A percentile compares a stretch with the other conserved stretches of the same genome.
These are phyloP conservation scores for Erpornis zantholeuca DNA, from an alignment of 2,113 vertebrate genomes.

Conservation along the genomic window DNA sequence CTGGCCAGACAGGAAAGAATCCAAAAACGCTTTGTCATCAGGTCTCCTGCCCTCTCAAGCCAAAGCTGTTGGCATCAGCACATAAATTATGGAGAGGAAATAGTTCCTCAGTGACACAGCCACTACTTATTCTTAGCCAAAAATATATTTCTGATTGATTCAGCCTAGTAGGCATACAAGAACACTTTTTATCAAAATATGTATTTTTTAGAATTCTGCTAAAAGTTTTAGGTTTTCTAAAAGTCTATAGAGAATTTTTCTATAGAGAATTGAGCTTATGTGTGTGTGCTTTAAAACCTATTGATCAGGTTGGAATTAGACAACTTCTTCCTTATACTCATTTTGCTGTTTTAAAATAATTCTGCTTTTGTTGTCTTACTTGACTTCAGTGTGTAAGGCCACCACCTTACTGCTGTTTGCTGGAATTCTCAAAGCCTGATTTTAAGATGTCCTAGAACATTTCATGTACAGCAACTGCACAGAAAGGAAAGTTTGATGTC, in stretches of 20 bases:
- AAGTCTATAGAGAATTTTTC: background rate
- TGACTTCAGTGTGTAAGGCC: background rate
- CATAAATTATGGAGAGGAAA: background rate
- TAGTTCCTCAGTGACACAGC: background rate
- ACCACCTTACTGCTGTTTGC: background rate
- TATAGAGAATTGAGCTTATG: background rate
- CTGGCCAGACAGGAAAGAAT: conserved; percentile 10
- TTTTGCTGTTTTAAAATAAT: background rate
- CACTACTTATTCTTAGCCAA: background rate
- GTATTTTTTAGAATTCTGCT: background rate
- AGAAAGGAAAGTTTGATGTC: background rate
- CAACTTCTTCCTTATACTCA: background rate
- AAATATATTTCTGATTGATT: background rate
- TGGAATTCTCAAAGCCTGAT: background rate
- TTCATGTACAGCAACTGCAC: background rate
- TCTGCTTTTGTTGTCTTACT: background rate
- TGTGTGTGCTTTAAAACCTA: background rate
- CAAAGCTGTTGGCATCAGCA: conserved; percentile 12
- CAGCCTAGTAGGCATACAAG: background rate
- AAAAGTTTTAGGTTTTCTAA: background rate
- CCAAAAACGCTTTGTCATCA: background rate
- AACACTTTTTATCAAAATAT: background rate
- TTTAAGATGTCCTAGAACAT: background rate
- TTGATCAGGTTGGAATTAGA: background rate
- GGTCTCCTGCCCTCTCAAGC: background rate